phyloP scores from a whole-genome alignment of 2,113 vertebrate species.

The Fregetta grallaria region DNA sequence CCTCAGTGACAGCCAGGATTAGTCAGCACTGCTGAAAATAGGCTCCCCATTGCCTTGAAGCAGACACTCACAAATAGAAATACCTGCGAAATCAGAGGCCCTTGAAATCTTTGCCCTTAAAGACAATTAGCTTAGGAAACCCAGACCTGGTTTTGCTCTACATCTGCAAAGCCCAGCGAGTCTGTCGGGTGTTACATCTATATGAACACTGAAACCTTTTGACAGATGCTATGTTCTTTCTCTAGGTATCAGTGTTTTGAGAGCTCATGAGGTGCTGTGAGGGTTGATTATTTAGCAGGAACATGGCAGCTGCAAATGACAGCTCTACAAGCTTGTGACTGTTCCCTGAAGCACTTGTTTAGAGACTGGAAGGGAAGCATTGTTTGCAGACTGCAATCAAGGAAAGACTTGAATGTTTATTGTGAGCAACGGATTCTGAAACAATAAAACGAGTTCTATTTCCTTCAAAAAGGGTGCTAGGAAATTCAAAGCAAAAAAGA shows the following conservation, averaged over 20 bases:
- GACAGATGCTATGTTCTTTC: neutral
- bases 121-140: neutral
- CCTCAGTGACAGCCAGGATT: neutral
- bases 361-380: neutral
- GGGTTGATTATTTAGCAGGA: constrained; percentile 1
- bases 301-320: neutral
- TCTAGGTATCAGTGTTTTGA: neutral
- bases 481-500: neutral
- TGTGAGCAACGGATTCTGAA: neutral
- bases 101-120: neutral
- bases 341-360: constrained; percentile 10
- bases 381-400: neutral
- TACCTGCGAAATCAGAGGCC: neutral
- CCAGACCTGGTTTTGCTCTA: neutral
- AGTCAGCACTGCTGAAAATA: neutral
- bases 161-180: neutral
- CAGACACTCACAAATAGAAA: neutral
- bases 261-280: neutral
- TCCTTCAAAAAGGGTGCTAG: neutral
- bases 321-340: constrained; percentile 12
- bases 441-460: neutral
- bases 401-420: neutral
- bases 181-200: neutral
- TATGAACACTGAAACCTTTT: neutral
- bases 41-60: neutral